Evolutionary conservation across 2,888 invertebrate species (phyloP).

Genomic region (Tribolium freemani): DNA sequence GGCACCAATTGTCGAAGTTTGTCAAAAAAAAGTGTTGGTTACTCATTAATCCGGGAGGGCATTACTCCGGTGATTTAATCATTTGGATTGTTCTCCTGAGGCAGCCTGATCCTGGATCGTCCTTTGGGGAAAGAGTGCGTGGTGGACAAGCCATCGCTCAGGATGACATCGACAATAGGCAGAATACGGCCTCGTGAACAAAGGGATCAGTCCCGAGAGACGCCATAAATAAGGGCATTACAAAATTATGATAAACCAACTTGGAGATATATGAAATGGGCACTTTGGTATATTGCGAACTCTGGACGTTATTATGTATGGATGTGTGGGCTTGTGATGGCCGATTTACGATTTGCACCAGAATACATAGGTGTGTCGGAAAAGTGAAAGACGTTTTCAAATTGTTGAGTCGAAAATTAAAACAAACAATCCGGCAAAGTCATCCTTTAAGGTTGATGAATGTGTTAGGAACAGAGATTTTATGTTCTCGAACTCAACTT

Average conservation of each 20-base stretch:
- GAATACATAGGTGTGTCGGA: neutral
- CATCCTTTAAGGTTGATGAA: constrained; percentile 51
- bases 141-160: constrained; percentile 37
- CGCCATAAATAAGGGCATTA: constrained; percentile 45
- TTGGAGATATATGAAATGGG: constrained; percentile 33
- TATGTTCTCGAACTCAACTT: constrained; percentile 52
- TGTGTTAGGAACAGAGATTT: constrained; percentile 49
- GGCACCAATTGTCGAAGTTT: neutral
- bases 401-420: constrained; percentile 34
- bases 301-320: neutral
- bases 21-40: constrained; percentile 36
- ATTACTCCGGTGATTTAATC: constrained; percentile 53
- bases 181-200: constrained; percentile 38
- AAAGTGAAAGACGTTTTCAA: constrained; percentile 27
- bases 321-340: constrained; percentile 21
- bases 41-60: constrained; percentile 49
- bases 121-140: constrained; percentile 39
- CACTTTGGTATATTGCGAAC: constrained; percentile 18
- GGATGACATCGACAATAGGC: constrained; percentile 41
- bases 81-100: constrained; percentile 53
- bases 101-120: constrained; percentile 45
- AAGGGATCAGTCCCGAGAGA: constrained; percentile 41
- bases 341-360: constrained; percentile 26
- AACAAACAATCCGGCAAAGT: constrained; percentile 43
- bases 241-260: constrained; percentile 45